Evolutionary conservation across 2,888 invertebrate genomes (phyloP).

Genomic region (Zonitis immaculata): DNA sequence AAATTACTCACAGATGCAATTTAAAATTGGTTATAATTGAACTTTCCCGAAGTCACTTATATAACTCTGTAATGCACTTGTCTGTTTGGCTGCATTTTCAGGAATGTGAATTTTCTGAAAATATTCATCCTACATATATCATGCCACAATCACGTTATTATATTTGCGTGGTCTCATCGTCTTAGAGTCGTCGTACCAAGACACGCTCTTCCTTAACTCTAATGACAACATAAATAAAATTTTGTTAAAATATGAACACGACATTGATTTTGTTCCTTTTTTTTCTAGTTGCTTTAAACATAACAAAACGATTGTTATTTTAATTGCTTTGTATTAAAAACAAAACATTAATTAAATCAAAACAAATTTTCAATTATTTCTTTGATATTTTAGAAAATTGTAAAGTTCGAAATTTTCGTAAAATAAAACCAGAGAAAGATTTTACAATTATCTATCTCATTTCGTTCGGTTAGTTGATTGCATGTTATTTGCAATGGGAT

Average conservation of each 20-base stretch:
- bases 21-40: neutral
- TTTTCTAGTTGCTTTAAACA: neutral
- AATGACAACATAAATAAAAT: constrained; percentile 44
- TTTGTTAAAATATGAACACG: constrained; percentile 29
- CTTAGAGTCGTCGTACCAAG: constrained; percentile 44
- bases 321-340: neutral
- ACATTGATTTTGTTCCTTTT: constrained; percentile 35
- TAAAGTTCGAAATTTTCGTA: too few relatives aligned
- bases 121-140: constrained; percentile 38
- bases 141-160: constrained; percentile 45
- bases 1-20: too few relatives aligned
- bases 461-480: neutral
- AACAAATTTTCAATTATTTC: constrained; percentile 12
- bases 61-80: constrained; percentile 5
- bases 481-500: neutral
- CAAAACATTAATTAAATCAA: constrained; percentile 2
- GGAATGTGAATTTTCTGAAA: constrained; percentile 19
- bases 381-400: neutral
- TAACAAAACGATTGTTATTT: constrained; percentile 9
- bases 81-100: constrained; percentile 17
- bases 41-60: constrained; percentile 1
- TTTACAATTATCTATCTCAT: neutral
- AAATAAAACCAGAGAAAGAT: neutral
- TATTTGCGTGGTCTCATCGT: constrained; percentile 46
- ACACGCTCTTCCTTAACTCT: constrained; percentile 43